Conservation (phyloP, 92 coral and sea anemone species). For the Virgularia gustaviana region DNA sequence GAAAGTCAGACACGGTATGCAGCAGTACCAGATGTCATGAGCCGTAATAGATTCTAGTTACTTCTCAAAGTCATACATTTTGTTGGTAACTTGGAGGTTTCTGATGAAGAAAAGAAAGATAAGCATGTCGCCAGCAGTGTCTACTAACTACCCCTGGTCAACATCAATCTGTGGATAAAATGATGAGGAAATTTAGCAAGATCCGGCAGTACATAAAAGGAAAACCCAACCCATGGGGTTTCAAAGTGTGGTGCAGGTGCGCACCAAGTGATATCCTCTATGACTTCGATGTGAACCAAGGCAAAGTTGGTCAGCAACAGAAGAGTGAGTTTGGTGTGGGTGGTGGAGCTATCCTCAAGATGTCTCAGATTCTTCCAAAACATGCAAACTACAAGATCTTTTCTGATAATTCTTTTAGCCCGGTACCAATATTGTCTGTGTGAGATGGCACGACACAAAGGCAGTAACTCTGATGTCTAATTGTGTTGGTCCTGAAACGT, state of each 20-base stretch:
- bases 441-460: conserved; percentile 19
- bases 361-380: conserved; percentile 10
- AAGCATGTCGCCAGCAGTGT: conserved; percentile 27
- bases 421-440: conserved; percentile 17
- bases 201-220: conserved; percentile 26
- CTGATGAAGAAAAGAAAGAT: conserved; percentile 56
- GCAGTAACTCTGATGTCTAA: conserved; percentile 23
- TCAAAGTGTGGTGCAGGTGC: conserved; percentile 31
- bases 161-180: too few relatives aligned
- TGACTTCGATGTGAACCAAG: conserved; percentile 29
- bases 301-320: conserved; percentile 2
- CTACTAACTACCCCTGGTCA: conserved; percentile 23
- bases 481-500: conserved; percentile 18
- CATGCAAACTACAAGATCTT: conserved; percentile 2
- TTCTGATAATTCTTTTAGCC: background rate
- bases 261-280: background rate
- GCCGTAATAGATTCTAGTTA: conserved; percentile 38
- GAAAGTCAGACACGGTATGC: conserved; percentile 6
- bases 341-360: background rate
- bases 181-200: conserved; percentile 33
- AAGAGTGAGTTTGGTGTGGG: background rate
- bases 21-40: conserved; percentile 22
- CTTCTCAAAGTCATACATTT: conserved; percentile 47
- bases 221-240: conserved; percentile 35
- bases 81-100: conserved; percentile 35